Evolutionary conservation across 2,888 invertebrate genomes (phyloP), one percentile per base, ranked within the genome.

Genomic region (Andrena marginata): DNA sequence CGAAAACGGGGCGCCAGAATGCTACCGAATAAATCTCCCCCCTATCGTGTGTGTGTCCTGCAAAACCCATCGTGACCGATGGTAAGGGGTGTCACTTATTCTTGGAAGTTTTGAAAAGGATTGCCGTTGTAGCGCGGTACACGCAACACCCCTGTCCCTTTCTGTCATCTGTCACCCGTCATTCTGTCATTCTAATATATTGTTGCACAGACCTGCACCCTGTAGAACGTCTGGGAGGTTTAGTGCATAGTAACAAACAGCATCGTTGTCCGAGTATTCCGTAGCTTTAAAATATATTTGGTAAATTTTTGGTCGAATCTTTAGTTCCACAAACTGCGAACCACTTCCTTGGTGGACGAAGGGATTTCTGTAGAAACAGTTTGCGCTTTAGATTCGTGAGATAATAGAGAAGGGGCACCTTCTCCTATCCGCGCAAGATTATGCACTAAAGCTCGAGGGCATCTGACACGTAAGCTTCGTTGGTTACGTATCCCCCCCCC

Each of bases 81-180:
- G 91, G 91, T 92, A 92, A 92, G 92, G 90, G 87, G 88, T 90
- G 89, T 89, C 82, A 87, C 85, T 85, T 85, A 83, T 88, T 88
- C 67, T 79, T 75, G 76, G 59, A 85, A 69, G 16, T 73, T 56
- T 65, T 74, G 8, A 73, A 67, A 59, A 74, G 56, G 75, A 73
- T 31, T 60, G 51, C 42, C 63, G 35, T 74, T 65, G 60, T 83
- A 81, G 82, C 64, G 26, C 65, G 29, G 20, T 80, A 29, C 54
- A 65, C 59, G 56, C 33, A 74, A 75, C 51, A 60, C 16, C 48
- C 54, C 20, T 23, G n/a, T 23, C 35, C 42, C 68, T 20, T 16
- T 26, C n/a, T 42, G 29, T n/a, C 16, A 2, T 26, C 16, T 62
- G n/a, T 51, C 16, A 5, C 29, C 10, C 33, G 20, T 56, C 51